These are phyloP conservation scores for Anthopleura xanthogrammica DNA, from an alignment of 92 coral and sea anemone species.

Conservation along the genomic window DNA sequence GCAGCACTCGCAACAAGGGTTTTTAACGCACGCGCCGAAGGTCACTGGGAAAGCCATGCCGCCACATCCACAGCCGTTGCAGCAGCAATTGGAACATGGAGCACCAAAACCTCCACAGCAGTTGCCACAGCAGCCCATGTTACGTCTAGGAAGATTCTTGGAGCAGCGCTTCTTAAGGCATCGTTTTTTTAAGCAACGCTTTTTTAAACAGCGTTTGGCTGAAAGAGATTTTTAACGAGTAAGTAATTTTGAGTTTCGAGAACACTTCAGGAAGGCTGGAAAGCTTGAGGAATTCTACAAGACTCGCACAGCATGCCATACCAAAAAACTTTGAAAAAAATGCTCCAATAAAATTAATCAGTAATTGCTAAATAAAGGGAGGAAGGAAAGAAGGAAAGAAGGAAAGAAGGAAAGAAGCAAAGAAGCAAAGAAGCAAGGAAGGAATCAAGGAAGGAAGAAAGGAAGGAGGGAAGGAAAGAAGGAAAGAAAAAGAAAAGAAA, in stretches of 20 bases:
- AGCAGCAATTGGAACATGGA: constrained; percentile 47
- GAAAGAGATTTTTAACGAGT: not conserved
- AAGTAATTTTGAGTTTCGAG: not conserved
- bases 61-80: constrained; percentile 53
- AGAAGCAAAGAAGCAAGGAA: not conserved
- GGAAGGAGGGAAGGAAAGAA: not conserved
- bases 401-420: not conserved
- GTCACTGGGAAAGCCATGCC: constrained; percentile 57
- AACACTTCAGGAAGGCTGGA: not conserved
- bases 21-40: constrained; percentile 68
- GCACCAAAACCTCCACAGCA: constrained; percentile 69
- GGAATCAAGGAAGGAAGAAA: no score
- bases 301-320: not conserved
- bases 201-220: constrained; percentile 42
- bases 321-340: not conserved
- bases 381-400: not conserved
- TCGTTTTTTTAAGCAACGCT: constrained; percentile 9
- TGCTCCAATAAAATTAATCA: no score
- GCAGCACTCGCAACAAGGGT: constrained; percentile 70
- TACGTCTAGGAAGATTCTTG: not conserved
- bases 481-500: no score
- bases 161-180: constrained; percentile 19
- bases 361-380: no score
- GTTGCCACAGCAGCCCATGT: constrained; percentile 31
- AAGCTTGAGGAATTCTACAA: not conserved